Evolutionary conservation across 2,797 vertebrate genomes (phyloP).

Genomic region (Bufotes viridis): DNA sequence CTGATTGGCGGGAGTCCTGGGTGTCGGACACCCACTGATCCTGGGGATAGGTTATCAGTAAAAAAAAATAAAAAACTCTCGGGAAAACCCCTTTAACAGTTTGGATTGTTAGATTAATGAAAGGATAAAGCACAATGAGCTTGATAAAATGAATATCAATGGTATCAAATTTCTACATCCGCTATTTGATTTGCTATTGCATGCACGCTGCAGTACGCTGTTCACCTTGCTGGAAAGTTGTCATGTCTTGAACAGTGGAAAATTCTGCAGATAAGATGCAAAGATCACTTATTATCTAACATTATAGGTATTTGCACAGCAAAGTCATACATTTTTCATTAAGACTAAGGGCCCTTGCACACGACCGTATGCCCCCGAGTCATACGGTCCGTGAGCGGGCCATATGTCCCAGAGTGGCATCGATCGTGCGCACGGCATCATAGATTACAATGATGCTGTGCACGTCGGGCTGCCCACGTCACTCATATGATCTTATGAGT

Average conservation of each 20-base stretch:
- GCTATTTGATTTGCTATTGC: constrained; percentile 19
- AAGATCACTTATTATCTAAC: constrained; percentile 66
- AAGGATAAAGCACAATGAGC: background rate
- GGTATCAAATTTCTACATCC: background rate
- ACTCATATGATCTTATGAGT: no score
- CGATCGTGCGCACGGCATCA: no score
- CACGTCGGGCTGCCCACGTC: no score
- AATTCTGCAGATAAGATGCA: constrained; percentile 81
- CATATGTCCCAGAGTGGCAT: no score
- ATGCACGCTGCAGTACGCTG: constrained; percentile 55
- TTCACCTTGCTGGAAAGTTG: constrained; percentile 79
- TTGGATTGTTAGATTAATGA: background rate
- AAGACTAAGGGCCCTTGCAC: background rate
- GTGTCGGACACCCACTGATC: no score
- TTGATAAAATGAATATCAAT: background rate
- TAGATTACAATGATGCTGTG: no score
- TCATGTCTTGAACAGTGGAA: constrained; percentile 74
- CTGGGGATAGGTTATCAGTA: no score
- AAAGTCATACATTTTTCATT: background rate
- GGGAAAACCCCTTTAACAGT: background rate
- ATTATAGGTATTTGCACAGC: background rate
- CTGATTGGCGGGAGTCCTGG: no score
- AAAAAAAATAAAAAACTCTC: no score
- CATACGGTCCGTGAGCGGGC: no score
- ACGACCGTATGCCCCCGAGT: no score